These are phyloP conservation scores for Sminthurides aquaticus DNA, from an alignment of 2,888 invertebrate species.

Conservation along the genomic window DNA sequence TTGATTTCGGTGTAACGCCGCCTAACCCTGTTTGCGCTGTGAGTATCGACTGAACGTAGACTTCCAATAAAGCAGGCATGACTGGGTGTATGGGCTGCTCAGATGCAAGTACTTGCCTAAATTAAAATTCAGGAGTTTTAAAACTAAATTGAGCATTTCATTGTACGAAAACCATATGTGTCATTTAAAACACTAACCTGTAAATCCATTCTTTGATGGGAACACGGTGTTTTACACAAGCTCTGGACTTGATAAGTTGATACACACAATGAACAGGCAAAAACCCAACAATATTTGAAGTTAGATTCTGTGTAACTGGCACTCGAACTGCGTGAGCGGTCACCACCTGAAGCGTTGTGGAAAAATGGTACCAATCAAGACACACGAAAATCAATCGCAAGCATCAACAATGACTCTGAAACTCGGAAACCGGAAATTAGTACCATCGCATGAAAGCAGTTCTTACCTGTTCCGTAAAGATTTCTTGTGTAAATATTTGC, in stretches of 20 bases:
- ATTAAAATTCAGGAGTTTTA: slow-evolving; percentile 10
- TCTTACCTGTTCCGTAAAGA: slow-evolving; percentile 84
- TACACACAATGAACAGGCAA: slow-evolving; percentile 94
- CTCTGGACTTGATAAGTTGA: slow-evolving; percentile 83
- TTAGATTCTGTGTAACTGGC: slow-evolving; percentile 81
- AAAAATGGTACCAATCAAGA: background rate
- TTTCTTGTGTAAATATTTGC: slow-evolving; percentile 89
- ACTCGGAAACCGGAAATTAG: no score
- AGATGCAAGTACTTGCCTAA: slow-evolving; percentile 76
- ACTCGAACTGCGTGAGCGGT: slow-evolving; percentile 93
- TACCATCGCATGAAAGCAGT: no score
- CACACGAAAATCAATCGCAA: background rate
- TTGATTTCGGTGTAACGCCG: slow-evolving; percentile 46
- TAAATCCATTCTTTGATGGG: slow-evolving; percentile 96
- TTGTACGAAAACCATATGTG: background rate
- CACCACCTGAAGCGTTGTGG: slow-evolving; percentile 58
- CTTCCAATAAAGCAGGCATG: slow-evolving; percentile 84
- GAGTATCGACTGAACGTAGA: slow-evolving; percentile 86
- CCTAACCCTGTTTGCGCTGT: slow-evolving; percentile 54
- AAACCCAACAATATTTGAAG: slow-evolving; percentile 81
- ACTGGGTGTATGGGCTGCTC: slow-evolving; percentile 88
- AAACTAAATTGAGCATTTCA: background rate
- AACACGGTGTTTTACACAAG: slow-evolving; percentile 92
- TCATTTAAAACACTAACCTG: slow-evolving; percentile 45
- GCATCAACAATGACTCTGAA: background rate